Evolutionary conservation across 2,113 vertebrate genomes (phyloP).

Genomic region (Strix uralensis): DNA sequence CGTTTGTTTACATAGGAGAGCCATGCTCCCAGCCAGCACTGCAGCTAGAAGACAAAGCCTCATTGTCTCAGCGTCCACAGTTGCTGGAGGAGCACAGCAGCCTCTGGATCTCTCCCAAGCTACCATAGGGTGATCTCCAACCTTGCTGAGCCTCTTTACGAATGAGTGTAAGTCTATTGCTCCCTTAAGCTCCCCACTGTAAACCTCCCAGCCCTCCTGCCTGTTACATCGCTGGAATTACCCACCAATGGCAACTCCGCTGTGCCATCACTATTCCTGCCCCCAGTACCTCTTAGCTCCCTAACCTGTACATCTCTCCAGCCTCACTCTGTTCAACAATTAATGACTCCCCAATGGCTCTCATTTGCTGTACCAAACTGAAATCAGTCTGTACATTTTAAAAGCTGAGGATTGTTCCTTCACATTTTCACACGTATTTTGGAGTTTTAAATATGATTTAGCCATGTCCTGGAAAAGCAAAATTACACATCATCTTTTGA

Average conservation of each 20-base stretch:
- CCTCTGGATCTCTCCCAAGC: background rate
- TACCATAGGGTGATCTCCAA: background rate
- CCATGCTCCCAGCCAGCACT: accelerated
- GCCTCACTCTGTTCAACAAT: background rate
- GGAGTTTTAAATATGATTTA: background rate
- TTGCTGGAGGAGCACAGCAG: background rate
- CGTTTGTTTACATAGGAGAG: background rate
- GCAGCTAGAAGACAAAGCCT: background rate
- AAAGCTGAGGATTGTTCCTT: background rate
- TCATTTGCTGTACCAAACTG: background rate
- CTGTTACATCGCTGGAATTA: background rate
- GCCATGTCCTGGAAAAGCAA: background rate
- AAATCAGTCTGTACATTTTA: background rate
- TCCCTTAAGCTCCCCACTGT: background rate
- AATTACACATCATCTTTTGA: background rate
- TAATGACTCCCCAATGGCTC: background rate
- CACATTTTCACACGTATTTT: background rate
- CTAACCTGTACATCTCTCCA: background rate
- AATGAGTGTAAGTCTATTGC: accelerated
- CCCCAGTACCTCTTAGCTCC: background rate
- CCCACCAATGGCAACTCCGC: background rate
- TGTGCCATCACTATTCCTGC: background rate
- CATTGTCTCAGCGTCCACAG: background rate
- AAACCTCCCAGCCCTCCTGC: background rate
- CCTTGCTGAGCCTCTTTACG: background rate